phyloP scores from a whole-genome alignment of 1,140 invertebrate species.

The Leptopilina boulardi region DNA sequence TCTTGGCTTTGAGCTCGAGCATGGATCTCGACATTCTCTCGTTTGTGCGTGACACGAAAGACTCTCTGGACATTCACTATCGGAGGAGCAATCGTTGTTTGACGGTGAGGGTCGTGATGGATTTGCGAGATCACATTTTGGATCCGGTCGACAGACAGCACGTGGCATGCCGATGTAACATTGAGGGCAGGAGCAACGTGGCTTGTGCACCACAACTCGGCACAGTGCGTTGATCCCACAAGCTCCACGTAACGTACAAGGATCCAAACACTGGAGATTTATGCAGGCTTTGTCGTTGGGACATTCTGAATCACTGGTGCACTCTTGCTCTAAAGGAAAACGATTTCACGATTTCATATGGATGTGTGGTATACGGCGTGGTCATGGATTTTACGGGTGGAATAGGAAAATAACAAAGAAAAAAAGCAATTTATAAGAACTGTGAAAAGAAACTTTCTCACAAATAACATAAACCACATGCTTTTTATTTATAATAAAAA shows the following conservation, averaged over 20 bases:
- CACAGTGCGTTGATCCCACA: constrained; percentile 94
- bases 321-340: constrained; percentile 86
- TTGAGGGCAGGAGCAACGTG: constrained; percentile 90
- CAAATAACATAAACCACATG: constrained; percentile 82
- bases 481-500: constrained; percentile 74
- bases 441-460: constrained; percentile 86
- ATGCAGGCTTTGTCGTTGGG: constrained; percentile 93
- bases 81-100: constrained; percentile 79
- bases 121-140: constrained; percentile 80
- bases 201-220: constrained; percentile 87
- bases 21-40: constrained; percentile 88
- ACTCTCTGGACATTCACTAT: constrained; percentile 85
- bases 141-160: constrained; percentile 85
- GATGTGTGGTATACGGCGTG: constrained; percentile 27
- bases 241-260: constrained; percentile 89
- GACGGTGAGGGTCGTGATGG: constrained; percentile 73
- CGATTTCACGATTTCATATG: constrained; percentile 38
- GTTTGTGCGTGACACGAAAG: constrained; percentile 82
- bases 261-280: constrained; percentile 90
- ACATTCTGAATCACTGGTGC: constrained; percentile 92
- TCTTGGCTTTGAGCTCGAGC: constrained; percentile 77
- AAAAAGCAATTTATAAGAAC: constrained; percentile 83
- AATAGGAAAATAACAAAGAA: constrained; percentile 81
- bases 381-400: constrained; percentile 54
- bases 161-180: constrained; percentile 90